phyloP scores from a whole-genome alignment of 2,888 invertebrate species.

The Cyrtodaria siliqua region DNA sequence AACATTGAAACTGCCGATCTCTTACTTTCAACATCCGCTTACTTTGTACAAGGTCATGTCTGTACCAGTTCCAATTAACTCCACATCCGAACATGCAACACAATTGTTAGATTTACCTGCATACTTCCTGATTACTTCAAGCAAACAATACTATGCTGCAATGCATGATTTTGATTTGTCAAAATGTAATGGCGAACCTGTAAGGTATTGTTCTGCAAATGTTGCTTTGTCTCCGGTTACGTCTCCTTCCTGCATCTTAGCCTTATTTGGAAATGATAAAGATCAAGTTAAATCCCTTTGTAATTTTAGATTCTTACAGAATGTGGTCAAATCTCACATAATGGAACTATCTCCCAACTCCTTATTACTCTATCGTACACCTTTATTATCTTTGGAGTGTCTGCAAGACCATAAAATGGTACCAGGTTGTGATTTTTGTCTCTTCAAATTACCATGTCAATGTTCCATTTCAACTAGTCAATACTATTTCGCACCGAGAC shows the following conservation, averaged over 20 bases:
- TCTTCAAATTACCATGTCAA: too few species aligned
- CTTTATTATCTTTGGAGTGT: constrained; percentile 23
- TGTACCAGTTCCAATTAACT: constrained; percentile 48
- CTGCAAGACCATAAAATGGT: constrained; percentile 22
- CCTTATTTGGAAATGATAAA: constrained; percentile 27
- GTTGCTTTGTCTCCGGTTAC: constrained; percentile 26
- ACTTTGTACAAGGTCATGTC: constrained; percentile 38
- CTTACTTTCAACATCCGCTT: constrained; percentile 40
- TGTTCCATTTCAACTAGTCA: too few species aligned
- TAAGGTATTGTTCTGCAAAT: constrained; percentile 17
- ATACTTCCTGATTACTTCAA: constrained; percentile 21
- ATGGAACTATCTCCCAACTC: constrained; percentile 18
- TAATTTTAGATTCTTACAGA: constrained; percentile 32
- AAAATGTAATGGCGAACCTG: constrained; percentile 1
- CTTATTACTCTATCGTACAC: constrained; percentile 21
- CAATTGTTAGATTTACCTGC: constrained; percentile 47
- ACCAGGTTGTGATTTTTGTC: constrained; percentile 38
- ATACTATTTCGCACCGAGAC: too few species aligned
- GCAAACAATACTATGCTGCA: constrained; percentile 25
- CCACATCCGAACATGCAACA: constrained; percentile 53
- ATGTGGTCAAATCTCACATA: constrained; percentile 31
- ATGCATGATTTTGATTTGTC: constrained; percentile 8
- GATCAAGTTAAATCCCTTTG: constrained; percentile 11
- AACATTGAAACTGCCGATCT: constrained; percentile 46
- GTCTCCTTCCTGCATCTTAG: constrained; percentile 11